These are phyloP conservation scores for Notarius quadriscutis DNA, from an alignment of 2,113 vertebrate species.

Conservation along the genomic window DNA sequence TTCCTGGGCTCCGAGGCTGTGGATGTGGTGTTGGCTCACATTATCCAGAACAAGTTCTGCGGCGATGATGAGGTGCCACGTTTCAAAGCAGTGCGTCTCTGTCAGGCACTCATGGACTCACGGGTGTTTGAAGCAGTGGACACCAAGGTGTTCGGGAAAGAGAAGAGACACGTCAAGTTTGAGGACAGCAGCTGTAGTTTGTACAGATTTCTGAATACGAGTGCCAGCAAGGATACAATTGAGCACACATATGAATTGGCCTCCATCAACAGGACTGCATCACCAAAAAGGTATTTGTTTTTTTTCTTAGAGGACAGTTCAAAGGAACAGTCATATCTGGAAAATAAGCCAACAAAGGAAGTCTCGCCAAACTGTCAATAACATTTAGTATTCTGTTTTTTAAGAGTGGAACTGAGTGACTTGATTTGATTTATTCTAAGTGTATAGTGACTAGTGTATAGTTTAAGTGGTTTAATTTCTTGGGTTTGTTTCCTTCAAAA, in stretches of 20 bases:
- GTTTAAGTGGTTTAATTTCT: background rate
- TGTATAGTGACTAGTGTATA: background rate
- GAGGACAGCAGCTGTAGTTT: slow-evolving; percentile 93
- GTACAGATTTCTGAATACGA: slow-evolving; percentile 83
- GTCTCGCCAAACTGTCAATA: too few relatives aligned
- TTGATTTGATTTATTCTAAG: background rate
- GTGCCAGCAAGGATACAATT: slow-evolving; percentile 59
- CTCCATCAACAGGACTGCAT: slow-evolving; percentile 60
- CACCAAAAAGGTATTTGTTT: slow-evolving; percentile 62
- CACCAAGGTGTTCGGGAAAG: slow-evolving; percentile 86
- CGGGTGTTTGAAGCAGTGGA: slow-evolving; percentile 92
- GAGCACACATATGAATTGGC: slow-evolving; percentile 74
- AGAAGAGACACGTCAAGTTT: slow-evolving; percentile 82
- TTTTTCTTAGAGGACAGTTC: background rate
- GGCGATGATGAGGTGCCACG: slow-evolving; percentile 89
- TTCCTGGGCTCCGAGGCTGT: slow-evolving; percentile 94
- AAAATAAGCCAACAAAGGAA: too few relatives aligned
- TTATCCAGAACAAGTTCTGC: slow-evolving; percentile 89
- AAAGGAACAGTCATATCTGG: background rate
- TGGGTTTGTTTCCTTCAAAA: background rate
- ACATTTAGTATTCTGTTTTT: too few relatives aligned
- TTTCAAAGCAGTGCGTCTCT: slow-evolving; percentile 88
- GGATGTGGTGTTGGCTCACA: slow-evolving; percentile 87
- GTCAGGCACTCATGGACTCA: slow-evolving; percentile 93
- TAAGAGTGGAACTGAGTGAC: background rate